Percentiles rank a stretch among this genome's conserved stretches.
phyloP scores from a whole-genome alignment of 2,797 vertebrate species.

The Xiphorhynchus erythropygius region DNA sequence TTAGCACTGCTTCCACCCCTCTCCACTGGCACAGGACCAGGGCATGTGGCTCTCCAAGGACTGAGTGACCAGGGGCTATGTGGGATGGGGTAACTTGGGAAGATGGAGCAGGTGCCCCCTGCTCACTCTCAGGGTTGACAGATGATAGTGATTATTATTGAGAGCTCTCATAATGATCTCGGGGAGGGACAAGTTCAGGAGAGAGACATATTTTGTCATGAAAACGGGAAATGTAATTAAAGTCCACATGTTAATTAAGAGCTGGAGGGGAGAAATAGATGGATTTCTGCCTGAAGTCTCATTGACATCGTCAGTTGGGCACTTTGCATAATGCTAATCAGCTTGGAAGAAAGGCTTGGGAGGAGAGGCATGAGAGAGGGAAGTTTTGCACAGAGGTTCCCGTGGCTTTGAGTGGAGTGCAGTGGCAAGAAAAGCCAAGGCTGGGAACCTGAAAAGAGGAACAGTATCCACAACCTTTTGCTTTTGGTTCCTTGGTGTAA shows the following conservation, averaged over 20 bases:
- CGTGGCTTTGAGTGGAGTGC: not conserved
- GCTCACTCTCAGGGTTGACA: not conserved
- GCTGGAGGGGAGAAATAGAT: not conserved
- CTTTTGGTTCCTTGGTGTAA: not conserved
- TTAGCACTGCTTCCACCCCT: not conserved
- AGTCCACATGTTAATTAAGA: constrained; percentile 3
- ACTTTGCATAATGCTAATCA: not conserved
- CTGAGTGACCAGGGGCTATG: not conserved
- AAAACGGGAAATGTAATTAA: constrained; percentile 19
- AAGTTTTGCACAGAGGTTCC: not conserved
- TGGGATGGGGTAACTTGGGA: not conserved
- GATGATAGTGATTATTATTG: not conserved
- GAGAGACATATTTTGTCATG: not conserved
- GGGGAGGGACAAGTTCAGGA: not conserved
- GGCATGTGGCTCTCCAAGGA: not conserved
- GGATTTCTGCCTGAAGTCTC: constrained; percentile 16
- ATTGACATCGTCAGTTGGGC: not conserved
- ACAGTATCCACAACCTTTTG: not conserved
- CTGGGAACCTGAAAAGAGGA: not conserved
- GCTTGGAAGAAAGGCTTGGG: not conserved
- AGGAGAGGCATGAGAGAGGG: not conserved
- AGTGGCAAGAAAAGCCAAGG: not conserved
- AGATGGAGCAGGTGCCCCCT: not conserved
- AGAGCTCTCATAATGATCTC: not conserved
- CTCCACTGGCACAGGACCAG: not conserved